phyloP scores from a whole-genome alignment of 2,888 invertebrate genomes.

The Volucella zonaria region DNA sequence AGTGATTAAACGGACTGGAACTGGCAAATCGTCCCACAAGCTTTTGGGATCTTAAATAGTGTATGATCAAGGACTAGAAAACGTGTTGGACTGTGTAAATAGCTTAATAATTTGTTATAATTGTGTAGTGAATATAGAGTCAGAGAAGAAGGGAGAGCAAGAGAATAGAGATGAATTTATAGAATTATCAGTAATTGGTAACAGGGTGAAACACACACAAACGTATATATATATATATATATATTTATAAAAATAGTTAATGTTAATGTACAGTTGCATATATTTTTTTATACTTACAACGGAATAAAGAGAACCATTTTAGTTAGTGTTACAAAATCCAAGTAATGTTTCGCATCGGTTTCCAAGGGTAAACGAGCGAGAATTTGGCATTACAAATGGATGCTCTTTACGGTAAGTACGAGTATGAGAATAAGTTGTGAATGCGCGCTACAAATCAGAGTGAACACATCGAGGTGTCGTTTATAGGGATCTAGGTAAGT shows the following conservation, averaged over 20 bases:
- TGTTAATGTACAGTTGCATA: slow-evolving; percentile 25
- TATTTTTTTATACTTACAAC: slow-evolving; percentile 37
- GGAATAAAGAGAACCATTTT: slow-evolving; percentile 26
- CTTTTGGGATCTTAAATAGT: slow-evolving; percentile 45
- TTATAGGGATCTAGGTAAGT: too few relatives aligned
- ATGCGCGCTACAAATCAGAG: too few relatives aligned
- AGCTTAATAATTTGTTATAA: too few relatives aligned
- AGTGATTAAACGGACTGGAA: slow-evolving; percentile 79
- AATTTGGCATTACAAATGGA: too few relatives aligned
- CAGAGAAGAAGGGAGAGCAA: too few relatives aligned
- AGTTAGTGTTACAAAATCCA: background rate
- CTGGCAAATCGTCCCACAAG: slow-evolving; percentile 47
- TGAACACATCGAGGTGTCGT: too few relatives aligned
- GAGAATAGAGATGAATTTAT: background rate
- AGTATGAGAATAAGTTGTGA: too few relatives aligned
- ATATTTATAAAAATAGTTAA: slow-evolving; percentile 1
- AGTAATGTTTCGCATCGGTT: too few relatives aligned
- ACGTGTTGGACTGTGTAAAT: slow-evolving; percentile 29
- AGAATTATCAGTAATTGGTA: background rate
- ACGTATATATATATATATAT: slow-evolving; percentile 3
- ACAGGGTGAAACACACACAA: background rate
- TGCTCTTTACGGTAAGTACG: too few relatives aligned
- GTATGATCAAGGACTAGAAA: background rate
- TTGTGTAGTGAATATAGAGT: background rate
- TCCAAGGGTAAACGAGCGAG: too few relatives aligned